Percentiles rank a stretch among this genome's conserved stretches.
phyloP scores from a whole-genome alignment of 2,797 vertebrate species.

The Streptopelia turtur region DNA sequence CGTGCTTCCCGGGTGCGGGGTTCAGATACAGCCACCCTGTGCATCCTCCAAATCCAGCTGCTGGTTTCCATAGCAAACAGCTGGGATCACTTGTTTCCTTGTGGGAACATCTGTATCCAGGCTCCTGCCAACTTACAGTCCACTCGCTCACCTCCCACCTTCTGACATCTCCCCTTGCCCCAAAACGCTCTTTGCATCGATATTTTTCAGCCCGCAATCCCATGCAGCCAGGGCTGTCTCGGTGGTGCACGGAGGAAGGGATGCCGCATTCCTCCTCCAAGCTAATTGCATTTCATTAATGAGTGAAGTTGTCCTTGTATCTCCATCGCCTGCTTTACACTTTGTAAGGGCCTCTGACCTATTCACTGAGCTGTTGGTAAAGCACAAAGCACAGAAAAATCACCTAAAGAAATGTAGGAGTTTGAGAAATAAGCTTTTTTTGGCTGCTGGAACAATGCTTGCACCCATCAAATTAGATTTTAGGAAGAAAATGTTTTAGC shows the following conservation, averaged over 20 bases:
- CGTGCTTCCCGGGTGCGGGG: accelerated
- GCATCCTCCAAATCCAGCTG: neutral
- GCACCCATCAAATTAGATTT: neutral
- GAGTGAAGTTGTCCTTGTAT: neutral
- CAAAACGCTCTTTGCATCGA: neutral
- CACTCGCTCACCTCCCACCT: neutral
- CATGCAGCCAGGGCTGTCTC: accelerated
- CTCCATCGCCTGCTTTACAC: neutral
- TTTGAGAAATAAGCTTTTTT: neutral
- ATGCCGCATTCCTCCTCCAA: neutral
- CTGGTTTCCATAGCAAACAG: neutral
- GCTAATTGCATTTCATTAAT: accelerated
- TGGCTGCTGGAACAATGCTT: neutral
- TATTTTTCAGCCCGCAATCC: neutral
- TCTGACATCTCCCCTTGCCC: neutral
- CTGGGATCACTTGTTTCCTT: neutral
- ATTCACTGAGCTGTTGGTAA: neutral
- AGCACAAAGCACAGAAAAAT: neutral
- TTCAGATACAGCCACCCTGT: accelerated
- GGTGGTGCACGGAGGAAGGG: accelerated
- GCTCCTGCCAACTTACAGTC: neutral
- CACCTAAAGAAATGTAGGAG: neutral
- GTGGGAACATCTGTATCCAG: accelerated
- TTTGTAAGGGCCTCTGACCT: neutral
- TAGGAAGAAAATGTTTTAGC: neutral